Percentiles rank a stretch among this genome's conserved stretches.
phyloP scores from a whole-genome alignment of 2,797 vertebrate species.

The Gouania willdenowi region DNA sequence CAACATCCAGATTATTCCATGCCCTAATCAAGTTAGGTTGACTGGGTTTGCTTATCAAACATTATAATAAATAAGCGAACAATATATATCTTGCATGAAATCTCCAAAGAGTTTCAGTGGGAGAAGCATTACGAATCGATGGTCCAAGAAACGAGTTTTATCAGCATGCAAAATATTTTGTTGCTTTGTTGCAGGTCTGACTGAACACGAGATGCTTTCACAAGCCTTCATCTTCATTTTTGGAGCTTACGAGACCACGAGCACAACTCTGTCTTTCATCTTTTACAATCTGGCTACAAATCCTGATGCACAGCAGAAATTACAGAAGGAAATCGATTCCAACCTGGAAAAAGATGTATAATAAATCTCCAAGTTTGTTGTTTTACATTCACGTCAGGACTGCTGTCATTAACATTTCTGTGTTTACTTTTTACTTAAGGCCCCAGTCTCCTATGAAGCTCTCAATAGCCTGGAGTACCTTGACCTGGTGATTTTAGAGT shows the following conservation, averaged over 20 bases:
- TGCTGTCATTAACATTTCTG: not conserved
- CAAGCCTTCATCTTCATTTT: constrained; percentile 74
- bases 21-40: no score
- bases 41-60: no score
- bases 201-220: constrained; percentile 75
- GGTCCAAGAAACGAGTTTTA: no score
- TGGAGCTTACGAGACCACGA: constrained; percentile 74
- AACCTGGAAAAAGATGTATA: constrained; percentile 53
- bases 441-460: constrained; percentile 31
- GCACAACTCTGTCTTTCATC: constrained; percentile 49
- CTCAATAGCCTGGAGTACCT: constrained; percentile 68
- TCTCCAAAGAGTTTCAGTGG: no score
- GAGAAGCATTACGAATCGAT: no score
- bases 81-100: no score
- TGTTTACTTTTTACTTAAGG: constrained; percentile 21
- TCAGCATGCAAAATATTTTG: no score
- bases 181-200: constrained; percentile 61
- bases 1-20: no score
- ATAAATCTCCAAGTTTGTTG: not conserved
- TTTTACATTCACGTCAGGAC: not conserved
- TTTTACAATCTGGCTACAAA: constrained; percentile 70
- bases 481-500: constrained; percentile 66
- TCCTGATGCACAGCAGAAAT: constrained; percentile 57
- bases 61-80: no score
- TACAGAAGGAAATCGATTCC: constrained; percentile 69